phyloP scores from a whole-genome alignment of 2,113 vertebrate genomes.

The Chloroceryle aenea region DNA sequence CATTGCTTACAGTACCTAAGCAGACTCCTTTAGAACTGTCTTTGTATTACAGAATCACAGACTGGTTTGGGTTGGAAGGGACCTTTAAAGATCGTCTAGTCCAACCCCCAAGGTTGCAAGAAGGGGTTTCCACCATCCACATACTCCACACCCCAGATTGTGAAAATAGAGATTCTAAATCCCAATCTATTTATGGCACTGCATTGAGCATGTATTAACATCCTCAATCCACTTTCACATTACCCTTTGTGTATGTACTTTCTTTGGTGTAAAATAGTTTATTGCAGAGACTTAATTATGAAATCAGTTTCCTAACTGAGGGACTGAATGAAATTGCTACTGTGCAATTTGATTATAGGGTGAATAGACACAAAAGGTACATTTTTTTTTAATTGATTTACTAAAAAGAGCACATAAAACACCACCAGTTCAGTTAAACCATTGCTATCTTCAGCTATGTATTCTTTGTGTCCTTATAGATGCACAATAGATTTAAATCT shows the following conservation, averaged over 20 bases:
- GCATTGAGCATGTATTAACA: background rate
- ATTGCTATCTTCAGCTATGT: background rate
- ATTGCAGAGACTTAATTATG: slow-evolving; percentile 37
- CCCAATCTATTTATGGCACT: background rate
- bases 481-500: background rate
- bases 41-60: background rate
- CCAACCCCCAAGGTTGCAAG: background rate
- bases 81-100: background rate
- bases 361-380: slow-evolving; percentile 29
- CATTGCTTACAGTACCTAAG: background rate
- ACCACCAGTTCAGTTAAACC: background rate
- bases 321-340: background rate
- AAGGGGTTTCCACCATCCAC: background rate
- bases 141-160: no score
- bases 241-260: slow-evolving; percentile 49
- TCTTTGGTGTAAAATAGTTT: slow-evolving; percentile 65
- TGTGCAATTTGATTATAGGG: slow-evolving; percentile 5
- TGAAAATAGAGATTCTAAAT: background rate
- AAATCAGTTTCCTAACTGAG: background rate
- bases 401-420: background rate
- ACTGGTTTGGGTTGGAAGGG: background rate
- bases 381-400: background rate
- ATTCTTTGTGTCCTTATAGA: background rate
- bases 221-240: background rate
- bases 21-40: background rate